Base-by-base conservation (phyloP, 2,797 vertebrate genomes). In the Denticeps clupeoides region DNA sequence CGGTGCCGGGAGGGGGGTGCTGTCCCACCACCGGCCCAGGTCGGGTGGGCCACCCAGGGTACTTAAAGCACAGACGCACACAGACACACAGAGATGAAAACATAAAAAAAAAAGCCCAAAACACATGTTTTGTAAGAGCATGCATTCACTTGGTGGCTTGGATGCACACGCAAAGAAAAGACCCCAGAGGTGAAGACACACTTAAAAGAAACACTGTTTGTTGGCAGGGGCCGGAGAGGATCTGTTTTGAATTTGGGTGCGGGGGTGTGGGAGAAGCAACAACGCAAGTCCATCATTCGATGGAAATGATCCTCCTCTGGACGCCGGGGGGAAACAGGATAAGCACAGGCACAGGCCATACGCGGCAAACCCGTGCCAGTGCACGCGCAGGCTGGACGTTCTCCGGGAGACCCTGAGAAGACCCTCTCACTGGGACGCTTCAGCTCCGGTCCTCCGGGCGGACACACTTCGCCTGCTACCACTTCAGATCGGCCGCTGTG, bases 1-100 rank as follows among this genome's bases (percentile, higher is more conserved):
- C 65, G 56, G 62, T 51, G 61, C 66, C 63, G 50, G 56, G 49
- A 49, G 40, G 27, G 32, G 51, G 25, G 28, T 60, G 48, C 18
- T 54, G 44, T 63, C n/a, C 40, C 41, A 32, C 33, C 35, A 41
- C 21, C 55, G 55, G 45, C 55, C 60, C 49, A 62, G 41, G 6
- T 6, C 12, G 1, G 38, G 22, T 53, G 45, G 49, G n/a, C n/a
- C n/a, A n/a, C n/a, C n/a, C n/a, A n/a, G n/a, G n/a, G n/a, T n/a
- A n/a, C n/a, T n/a, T n/a, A n/a, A n/a, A n/a, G 46, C 9, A 15
- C 29, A 35, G n/a, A 9, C 15, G n/a, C 7, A 45, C 27, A 19
- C 26, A 21, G 46, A 48, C 22, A 19, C 5, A 38, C 22, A 38
- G 13, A 37, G 9, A 15, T 7, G 37, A n/a, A 19, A 26, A 3